Base-by-base conservation (phyloP, 2,113 vertebrate genomes). In the Barbus barbus region DNA sequence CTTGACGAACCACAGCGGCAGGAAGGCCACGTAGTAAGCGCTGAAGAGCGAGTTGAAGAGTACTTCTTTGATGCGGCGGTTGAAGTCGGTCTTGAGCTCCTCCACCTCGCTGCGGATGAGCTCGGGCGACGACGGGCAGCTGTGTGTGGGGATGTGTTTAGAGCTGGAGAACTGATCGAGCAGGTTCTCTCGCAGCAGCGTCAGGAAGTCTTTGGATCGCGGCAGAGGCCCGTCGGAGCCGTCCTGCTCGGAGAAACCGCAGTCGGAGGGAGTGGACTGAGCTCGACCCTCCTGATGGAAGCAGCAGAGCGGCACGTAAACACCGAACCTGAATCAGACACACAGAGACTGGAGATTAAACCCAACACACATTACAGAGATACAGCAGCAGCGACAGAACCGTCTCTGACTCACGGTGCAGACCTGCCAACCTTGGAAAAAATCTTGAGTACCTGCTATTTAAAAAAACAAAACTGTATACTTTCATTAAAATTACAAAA, bases 41-140 rank as follows among this genome's bases (percentile, higher is more conserved):
- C 97, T 99, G 94, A 99, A 99, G 87, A 99, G 95, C 41, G 98
- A 99, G 91, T 99, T 99, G 95, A 99, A 99, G 86, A 99, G 96
- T 87, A 99, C 98, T 92, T 99, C 98, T 90, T 99, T 99, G 88
- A 99, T 99, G 81, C 98, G 95, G 71, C 96, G 96, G 92, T 99
- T 99, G 91, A 99, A 99, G 92, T 99, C 97, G 56, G 96, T 96
- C 93, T 98, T 99, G 79, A 99, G 95, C 91, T 97, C 97, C 91
- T 99, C 97, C 87, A 99, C 97, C 90, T 99, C 98, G 4, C 95
- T 95, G 53, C 98, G 97, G 83, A 99, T 98, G 88, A 98, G 93
- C 90, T 98, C 97, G 0, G 98, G 98, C 6, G 98, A 98, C n/a
- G 97, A 95, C 1, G 97, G 97, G 87, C 98, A 99, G 90, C 95